Evolutionary conservation across 2,113 vertebrate genomes (phyloP), one percentile per base, ranked within the genome.

Genomic region (Brachypodius melanocephalos): DNA sequence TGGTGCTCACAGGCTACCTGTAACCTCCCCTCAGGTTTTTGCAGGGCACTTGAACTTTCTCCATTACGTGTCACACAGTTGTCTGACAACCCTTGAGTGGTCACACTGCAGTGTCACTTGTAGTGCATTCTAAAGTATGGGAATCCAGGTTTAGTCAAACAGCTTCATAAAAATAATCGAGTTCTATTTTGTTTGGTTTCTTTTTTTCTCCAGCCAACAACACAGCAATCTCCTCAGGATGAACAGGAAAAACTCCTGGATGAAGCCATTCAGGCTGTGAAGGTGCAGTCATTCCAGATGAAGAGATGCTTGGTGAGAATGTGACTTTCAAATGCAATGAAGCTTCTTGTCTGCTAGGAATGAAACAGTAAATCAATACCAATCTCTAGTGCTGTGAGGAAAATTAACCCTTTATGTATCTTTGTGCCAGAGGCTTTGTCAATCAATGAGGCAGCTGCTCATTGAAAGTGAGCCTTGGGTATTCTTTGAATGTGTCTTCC

Each of bases 251-350:
- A 99, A 93, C 98, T 99, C 92, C 96, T 99, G 88, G 99, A 99
- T 97, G 99, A 99, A 98, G 99, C 99, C 9, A 98, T 99, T 85
- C 99, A 99, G 97, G 99, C 99, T 74, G 99, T 99, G 63, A 99
- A 99, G 97, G 99, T 99, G 85, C 99, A 99, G 96, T 99, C 99
- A 1, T 99, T 99, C 96, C 99, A 99, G 96, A 99, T 99, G 99
- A 99, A 99, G 92, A 98, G 99, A 96, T 99, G 99, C 88, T 97
- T 99, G 99, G 99, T 99, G 98, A 98, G 98, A 81, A 52, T 18
- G 22, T 42, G 25, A 48, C 59, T 68, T 73, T 9, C 54, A 93
- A 83, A 93, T 77, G 55, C 75, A 48, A 0, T 55, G 43, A 48
- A 74, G 68, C 48, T 93, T 46, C 63, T 80, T 69, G 46, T 90